These are phyloP conservation scores for Centroberyx gerrardi DNA, from an alignment of 2,797 vertebrate species.

Conservation along the genomic window DNA sequence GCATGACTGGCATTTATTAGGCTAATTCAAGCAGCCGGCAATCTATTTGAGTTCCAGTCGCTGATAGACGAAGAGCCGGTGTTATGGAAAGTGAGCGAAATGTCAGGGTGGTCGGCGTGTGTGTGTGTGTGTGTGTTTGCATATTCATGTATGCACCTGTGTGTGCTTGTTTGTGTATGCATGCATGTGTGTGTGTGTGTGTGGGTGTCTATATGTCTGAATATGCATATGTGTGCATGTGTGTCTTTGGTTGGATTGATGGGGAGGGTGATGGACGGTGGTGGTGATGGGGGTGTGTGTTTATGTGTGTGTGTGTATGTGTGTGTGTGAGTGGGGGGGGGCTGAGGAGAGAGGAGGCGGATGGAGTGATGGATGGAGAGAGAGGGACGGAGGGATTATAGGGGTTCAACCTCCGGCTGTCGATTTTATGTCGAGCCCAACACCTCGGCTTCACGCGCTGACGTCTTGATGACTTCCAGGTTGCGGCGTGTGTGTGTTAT, in stretches of 20 bases:
- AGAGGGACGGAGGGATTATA: conserved; percentile 52
- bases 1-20: conserved; percentile 39
- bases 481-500: not conserved
- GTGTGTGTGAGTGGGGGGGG: not conserved
- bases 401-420: conserved; percentile 58
- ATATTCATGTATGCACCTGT: not conserved
- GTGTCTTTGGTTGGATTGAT: not conserved
- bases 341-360: conserved; percentile 10
- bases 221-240: too few relatives aligned
- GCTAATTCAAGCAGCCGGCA: conserved; percentile 13
- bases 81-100: too few relatives aligned
- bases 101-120: not conserved
- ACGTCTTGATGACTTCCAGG: conserved; percentile 44
- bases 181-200: not conserved
- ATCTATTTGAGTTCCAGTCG: too few relatives aligned
- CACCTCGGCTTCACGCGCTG: conserved; percentile 23
- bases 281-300: not conserved
- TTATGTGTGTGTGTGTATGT: conserved; percentile 1
- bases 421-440: conserved; percentile 53
- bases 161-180: not conserved
- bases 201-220: not conserved
- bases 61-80: too few relatives aligned
- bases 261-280: not conserved
- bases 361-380: conserved; percentile 58
- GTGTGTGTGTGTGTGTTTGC: conserved; percentile 2